phyloP scores from a whole-genome alignment of 2,888 invertebrate species.

The Endotricha flammealis region DNA sequence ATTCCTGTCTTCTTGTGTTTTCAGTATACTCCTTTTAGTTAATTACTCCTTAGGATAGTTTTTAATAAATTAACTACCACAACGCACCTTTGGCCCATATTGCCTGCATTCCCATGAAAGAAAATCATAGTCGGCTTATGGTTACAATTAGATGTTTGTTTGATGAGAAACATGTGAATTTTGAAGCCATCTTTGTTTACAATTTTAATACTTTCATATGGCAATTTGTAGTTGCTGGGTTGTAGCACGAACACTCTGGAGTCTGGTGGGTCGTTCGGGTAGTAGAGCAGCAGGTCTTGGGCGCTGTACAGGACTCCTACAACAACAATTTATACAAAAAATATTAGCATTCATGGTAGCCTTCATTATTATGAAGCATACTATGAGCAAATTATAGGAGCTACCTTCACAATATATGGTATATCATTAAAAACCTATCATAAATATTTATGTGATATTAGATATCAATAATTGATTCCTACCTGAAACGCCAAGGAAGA shows the following conservation, averaged over 20 bases:
- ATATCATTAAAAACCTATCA: constrained; percentile 2
- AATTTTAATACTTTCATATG: constrained; percentile 88
- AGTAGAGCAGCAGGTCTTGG: constrained; percentile 91
- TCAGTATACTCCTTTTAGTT: no score
- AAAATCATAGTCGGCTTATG: constrained; percentile 90
- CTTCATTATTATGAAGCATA: neutral
- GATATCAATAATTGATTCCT: constrained; percentile 28
- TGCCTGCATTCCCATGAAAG: constrained; percentile 98
- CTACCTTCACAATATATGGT: no score
- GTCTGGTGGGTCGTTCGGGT: constrained; percentile 93
- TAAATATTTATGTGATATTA: neutral
- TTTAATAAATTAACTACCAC: no score
- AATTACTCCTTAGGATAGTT: no score
- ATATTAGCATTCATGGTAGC: neutral
- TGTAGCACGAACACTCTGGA: constrained; percentile 92
- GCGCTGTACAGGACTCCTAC: constrained; percentile 89
- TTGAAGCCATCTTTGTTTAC: constrained; percentile 84
- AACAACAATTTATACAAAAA: constrained; percentile 1
- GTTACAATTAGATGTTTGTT: constrained; percentile 83
- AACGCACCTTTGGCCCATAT: constrained; percentile 92
- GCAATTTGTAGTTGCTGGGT: constrained; percentile 90
- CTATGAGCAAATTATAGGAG: no score
- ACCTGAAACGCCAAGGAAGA: constrained; percentile 86
- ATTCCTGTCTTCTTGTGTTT: no score
- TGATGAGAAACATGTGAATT: constrained; percentile 89